phyloP scores from a whole-genome alignment of 2,888 invertebrate species.

The Leptinotarsa haldemani region DNA sequence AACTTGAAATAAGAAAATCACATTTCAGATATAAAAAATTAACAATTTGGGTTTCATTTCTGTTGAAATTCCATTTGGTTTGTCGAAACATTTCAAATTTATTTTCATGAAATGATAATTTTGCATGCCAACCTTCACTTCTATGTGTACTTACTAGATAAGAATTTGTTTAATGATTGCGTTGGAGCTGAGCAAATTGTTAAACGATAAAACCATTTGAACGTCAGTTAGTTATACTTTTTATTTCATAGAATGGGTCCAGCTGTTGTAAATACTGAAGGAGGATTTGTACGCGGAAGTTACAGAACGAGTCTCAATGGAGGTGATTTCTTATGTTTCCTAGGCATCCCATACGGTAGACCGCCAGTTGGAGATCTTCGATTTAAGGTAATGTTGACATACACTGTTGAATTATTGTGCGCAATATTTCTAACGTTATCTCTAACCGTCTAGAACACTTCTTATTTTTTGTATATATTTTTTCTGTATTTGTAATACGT shows the following conservation, averaged over 20 bases:
- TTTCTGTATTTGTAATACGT: no score
- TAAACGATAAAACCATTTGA: background rate
- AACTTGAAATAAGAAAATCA: no score
- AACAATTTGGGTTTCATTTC: no score
- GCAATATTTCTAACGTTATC: no score
- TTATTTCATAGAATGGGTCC: background rate
- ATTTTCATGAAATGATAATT: no score
- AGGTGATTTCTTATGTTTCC: slow-evolving; percentile 20
- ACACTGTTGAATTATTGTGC: background rate
- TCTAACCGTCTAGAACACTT: no score
- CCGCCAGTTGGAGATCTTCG: slow-evolving; percentile 41
- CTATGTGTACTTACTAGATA: background rate
- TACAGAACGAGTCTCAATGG: background rate
- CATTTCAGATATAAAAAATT: no score
- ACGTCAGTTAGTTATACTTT: background rate
- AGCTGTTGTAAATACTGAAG: background rate
- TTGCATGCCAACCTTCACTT: no score
- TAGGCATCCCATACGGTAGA: slow-evolving; percentile 45
- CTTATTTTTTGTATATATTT: no score
- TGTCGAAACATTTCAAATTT: no score
- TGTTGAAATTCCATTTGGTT: no score
- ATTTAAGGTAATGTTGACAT: slow-evolving; percentile 39
- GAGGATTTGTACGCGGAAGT: background rate
- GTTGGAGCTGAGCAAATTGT: background rate
- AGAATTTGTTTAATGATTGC: background rate